phyloP scores from a whole-genome alignment of 2,888 invertebrate species.

The Apamea monoglypha region DNA sequence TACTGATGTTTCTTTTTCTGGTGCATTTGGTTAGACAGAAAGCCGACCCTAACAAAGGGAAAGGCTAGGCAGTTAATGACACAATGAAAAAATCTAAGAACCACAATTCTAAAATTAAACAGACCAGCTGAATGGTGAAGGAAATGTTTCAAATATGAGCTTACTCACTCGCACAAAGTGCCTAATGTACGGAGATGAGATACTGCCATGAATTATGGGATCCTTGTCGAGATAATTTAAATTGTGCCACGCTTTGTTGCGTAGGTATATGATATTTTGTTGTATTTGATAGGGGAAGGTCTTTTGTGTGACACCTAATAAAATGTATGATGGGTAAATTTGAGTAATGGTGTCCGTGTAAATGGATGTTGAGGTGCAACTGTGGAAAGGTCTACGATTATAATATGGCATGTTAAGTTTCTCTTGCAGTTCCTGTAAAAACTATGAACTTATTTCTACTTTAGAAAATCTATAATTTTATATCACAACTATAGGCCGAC shows the following conservation, averaged over 20 bases:
- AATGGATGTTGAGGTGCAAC: no score
- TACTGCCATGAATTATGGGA: slow-evolving; percentile 64
- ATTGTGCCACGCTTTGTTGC: slow-evolving; percentile 57
- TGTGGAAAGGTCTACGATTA: no score
- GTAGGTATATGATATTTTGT: slow-evolving; percentile 34
- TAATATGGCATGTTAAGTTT: neutral
- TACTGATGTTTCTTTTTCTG: neutral
- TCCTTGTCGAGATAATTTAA: slow-evolving; percentile 66
- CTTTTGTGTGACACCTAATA: slow-evolving; percentile 14
- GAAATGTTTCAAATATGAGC: slow-evolving; percentile 57
- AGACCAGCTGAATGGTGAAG: neutral
- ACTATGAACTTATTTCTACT: neutral
- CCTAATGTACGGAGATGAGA: slow-evolving; percentile 56
- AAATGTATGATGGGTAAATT: neutral
- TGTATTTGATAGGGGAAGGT: slow-evolving; percentile 15
- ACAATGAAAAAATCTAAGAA: neutral
- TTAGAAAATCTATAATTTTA: neutral
- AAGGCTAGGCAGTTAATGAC: neutral
- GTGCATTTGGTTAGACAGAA: neutral
- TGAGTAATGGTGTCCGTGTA: neutral
- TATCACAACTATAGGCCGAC: neutral
- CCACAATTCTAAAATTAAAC: neutral
- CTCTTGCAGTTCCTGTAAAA: neutral
- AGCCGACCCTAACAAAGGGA: neutral
- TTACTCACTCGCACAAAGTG: slow-evolving; percentile 46